Percentiles rank a stretch among this genome's conserved stretches.
These are phyloP conservation scores for Nemurella pictetii DNA, from an alignment of 2,888 invertebrate species.

Conservation along the genomic window DNA sequence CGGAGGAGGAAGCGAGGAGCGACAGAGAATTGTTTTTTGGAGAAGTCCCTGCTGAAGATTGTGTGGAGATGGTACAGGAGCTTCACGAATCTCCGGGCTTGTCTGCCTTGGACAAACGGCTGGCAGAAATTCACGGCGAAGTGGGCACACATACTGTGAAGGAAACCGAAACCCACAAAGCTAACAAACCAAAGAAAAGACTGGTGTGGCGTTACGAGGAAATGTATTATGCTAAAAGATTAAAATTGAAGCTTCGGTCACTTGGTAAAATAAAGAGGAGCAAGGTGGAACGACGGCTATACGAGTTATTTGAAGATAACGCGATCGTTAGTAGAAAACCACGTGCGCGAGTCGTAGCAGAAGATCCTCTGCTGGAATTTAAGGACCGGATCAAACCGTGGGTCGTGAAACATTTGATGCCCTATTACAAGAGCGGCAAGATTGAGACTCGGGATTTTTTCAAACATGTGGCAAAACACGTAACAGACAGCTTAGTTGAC, in stretches of 20 bases:
- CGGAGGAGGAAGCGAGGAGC: neutral
- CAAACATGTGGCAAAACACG: slow-evolving; percentile 29
- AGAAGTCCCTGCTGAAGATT: neutral
- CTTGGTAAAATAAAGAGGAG: neutral
- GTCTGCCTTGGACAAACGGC: neutral
- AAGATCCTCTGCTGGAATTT: neutral
- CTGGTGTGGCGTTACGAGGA: slow-evolving; percentile 21
- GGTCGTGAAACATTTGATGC: slow-evolving; percentile 33
- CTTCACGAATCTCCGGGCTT: neutral
- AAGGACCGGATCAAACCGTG: slow-evolving; percentile 32
- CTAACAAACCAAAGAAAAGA: neutral
- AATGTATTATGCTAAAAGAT: neutral
- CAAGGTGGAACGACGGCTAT: neutral
- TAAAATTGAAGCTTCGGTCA: neutral
- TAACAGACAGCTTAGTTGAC: slow-evolving; percentile 28
- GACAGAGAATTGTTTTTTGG: neutral
- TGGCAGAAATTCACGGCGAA: slow-evolving; percentile 23
- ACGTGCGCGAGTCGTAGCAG: neutral
- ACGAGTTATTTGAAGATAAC: neutral
- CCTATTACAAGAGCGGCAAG: slow-evolving; percentile 29
- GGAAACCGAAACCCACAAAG: neutral
- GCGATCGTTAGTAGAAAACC: neutral
- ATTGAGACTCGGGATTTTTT: slow-evolving; percentile 24
- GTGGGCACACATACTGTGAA: neutral
- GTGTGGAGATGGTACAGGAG: neutral